Evolutionary conservation across 2,888 invertebrate species (phyloP), one percentile per base, ranked within the genome.

Genomic region (Hymenopus coronatus): DNA sequence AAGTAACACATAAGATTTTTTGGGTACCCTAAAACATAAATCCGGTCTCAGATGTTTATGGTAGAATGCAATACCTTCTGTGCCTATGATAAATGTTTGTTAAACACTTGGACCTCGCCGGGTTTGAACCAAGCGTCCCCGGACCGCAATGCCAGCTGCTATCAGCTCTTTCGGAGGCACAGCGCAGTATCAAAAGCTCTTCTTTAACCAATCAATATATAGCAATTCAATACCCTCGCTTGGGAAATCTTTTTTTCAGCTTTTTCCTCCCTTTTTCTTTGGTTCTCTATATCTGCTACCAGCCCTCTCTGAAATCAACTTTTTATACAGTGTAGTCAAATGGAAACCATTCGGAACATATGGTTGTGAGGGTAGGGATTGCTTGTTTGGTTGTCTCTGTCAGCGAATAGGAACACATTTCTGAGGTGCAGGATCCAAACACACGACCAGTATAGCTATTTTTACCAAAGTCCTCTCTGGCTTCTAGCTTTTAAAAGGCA

Each of bases 141-240:
- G 2, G 40, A 40, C 1, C 8, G 8, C 1, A 33, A 33, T 7
- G 33, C 33, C 6, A 33, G 33, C 8, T 33, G 33, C 33, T 33
- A 33, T 33, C 33, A 33, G 12, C 40, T 40, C 40, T 40, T 40
- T 40, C 40, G 12, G 15, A 15, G 20, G 54, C 20, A 20, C 54
- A 54, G 54, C 4, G 54, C 54, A 70, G 54, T 40, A 70, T 70
- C 54, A 70, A 70, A 70, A 70, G 54, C 54, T 85, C 85, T 54
- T 12, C 85, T 85, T 85, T 85, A 85, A 85, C 46, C 54, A 85
- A 85, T 85, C 85, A 27, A 85, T 85, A 85, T 27, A n/a, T 85
- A 15, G 25, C 54, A 85, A 54, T 85, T 54, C 85, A 85, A 85
- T 85, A 85, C 46, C 20, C 54, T 14, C 54, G 54, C 54, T 70